These are phyloP conservation scores for Drosophila subquinaria DNA, from an alignment of 2,888 invertebrate genomes.

Conservation along the genomic window DNA sequence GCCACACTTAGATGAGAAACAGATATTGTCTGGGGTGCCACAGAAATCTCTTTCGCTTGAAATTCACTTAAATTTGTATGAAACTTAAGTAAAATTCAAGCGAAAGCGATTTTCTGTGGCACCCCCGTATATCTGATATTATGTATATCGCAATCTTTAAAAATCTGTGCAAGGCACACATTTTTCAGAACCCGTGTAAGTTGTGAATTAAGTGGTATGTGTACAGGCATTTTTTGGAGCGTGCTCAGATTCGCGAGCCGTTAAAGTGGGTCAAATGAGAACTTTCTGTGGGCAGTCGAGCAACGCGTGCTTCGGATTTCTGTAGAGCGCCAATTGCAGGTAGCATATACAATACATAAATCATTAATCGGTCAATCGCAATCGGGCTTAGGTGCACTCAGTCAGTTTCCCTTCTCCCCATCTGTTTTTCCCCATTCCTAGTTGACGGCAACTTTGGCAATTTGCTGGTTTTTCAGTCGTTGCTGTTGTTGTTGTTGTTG, in stretches of 20 bases:
- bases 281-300: conserved; percentile 51
- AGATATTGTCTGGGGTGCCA: too few species aligned
- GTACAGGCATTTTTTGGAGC: conserved; percentile 16
- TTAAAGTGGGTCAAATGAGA: conserved; percentile 58
- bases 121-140: not conserved
- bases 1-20: not conserved
- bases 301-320: conserved; percentile 29
- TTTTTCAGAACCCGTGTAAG: not conserved
- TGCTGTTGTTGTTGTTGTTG: conserved; percentile 7
- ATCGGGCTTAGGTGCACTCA: conserved; percentile 16
- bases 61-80: too few species aligned
- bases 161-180: not conserved
- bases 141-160: not conserved
- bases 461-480: conserved; percentile 8
- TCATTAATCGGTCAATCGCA: conserved; percentile 1
- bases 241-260: conserved; percentile 30
- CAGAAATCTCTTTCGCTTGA: too few species aligned
- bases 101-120: too few species aligned
- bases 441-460: conserved; percentile 20
- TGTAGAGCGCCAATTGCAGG: conserved; percentile 4
- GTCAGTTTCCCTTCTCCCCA: not conserved
- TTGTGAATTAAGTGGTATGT: conserved; percentile 5
- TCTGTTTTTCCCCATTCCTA: not conserved
- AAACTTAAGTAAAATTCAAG: too few species aligned
- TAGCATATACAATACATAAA: not conserved